These are phyloP conservation scores for Taxidea taxus DNA, from an alignment of 2,113 vertebrate species.

Conservation along the genomic window DNA sequence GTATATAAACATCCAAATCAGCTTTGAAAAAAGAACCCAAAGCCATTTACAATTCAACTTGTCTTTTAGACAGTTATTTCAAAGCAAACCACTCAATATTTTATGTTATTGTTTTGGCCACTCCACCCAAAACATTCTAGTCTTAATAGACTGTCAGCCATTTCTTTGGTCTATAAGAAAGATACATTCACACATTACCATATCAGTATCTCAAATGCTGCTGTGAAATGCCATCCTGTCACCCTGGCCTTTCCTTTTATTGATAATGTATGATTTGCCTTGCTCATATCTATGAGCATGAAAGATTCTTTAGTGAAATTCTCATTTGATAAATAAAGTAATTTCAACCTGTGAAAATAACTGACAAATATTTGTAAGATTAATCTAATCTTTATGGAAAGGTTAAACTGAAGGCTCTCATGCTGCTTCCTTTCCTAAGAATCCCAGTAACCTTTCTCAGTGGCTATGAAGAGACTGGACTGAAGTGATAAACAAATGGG, in stretches of 20 bases:
- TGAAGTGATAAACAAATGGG: neutral
- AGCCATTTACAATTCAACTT: neutral
- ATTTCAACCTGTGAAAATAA: neutral
- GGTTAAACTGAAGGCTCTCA: neutral
- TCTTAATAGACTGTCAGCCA: neutral
- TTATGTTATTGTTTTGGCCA: neutral
- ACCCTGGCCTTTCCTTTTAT: neutral
- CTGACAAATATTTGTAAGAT: neutral
- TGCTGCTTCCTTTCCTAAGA: neutral
- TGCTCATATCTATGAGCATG: neutral
- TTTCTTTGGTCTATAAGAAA: neutral
- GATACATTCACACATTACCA: neutral
- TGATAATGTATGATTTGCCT: neutral
- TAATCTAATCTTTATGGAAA: neutral
- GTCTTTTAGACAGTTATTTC: neutral
- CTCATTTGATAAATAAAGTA: constrained; percentile 22
- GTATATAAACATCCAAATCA: neutral
- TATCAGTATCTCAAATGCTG: neutral
- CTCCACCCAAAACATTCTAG: neutral
- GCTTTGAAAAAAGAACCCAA: neutral
- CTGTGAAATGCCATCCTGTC: neutral
- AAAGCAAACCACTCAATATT: neutral
- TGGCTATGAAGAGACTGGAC: neutral
- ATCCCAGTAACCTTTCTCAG: neutral
- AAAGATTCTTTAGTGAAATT: neutral